phyloP scores from a whole-genome alignment of 2,888 invertebrate genomes.

The Scotopteryx bipunctaria region DNA sequence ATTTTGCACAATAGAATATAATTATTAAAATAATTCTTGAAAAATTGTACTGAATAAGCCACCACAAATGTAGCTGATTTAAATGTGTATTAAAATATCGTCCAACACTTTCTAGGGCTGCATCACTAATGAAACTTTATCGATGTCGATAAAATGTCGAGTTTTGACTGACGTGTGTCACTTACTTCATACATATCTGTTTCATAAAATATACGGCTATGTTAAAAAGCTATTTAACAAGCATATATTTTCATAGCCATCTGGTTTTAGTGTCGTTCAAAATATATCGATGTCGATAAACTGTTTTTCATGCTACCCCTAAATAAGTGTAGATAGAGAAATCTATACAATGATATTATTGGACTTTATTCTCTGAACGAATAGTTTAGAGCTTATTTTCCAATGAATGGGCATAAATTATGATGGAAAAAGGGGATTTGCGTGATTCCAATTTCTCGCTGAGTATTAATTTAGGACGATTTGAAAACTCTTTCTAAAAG shows the following conservation, averaged over 20 bases:
- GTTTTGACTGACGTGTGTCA: background rate
- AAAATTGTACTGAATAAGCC: conserved; percentile 20
- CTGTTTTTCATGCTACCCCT: conserved; percentile 2
- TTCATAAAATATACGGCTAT: background rate
- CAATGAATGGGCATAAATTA: conserved; percentile 24
- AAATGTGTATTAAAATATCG: conserved; percentile 30
- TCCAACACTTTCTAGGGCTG: conserved; percentile 30
- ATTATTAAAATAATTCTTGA: too few species aligned
- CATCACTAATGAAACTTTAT: conserved; percentile 18
- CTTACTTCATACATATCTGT: conserved; percentile 11
- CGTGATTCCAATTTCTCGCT: conserved; percentile 30
- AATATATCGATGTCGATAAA: conserved; percentile 23
- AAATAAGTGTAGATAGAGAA: conserved; percentile 30
- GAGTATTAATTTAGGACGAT: too few species aligned
- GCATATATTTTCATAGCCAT: background rate
- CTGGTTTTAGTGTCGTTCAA: conserved; percentile 4
- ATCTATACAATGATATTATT: conserved; percentile 29
- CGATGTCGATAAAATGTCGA: conserved; percentile 22
- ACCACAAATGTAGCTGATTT: conserved; percentile 21
- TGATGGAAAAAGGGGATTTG: conserved; percentile 39
- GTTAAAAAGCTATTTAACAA: background rate
- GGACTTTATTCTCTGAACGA: conserved; percentile 25
- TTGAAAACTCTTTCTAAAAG: conserved; percentile 18
- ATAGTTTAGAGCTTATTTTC: conserved; percentile 26
- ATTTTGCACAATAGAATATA: too few species aligned